Conservation (phyloP, 2,888 invertebrate genomes). For the Pristionchus fissidentatus region DNA sequence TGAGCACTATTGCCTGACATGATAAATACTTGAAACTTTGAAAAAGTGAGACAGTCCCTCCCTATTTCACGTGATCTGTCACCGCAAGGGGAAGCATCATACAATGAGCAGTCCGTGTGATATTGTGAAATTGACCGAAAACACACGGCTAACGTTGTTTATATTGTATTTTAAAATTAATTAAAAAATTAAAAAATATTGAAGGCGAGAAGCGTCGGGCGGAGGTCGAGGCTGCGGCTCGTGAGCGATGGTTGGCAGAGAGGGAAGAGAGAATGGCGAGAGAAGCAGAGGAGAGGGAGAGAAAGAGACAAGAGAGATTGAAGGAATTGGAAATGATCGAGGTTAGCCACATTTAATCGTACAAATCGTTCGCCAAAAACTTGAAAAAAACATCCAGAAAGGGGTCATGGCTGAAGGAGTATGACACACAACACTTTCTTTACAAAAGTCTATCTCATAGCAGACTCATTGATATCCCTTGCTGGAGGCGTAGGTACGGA, state of each 20-base stretch:
- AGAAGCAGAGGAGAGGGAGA: constrained; percentile 48
- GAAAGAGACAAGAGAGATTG: constrained; percentile 31
- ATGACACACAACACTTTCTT: too few species aligned
- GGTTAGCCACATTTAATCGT: constrained; percentile 12
- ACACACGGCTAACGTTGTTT: neutral
- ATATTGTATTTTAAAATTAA: neutral
- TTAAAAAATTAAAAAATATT: neutral
- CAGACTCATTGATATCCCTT: too few species aligned
- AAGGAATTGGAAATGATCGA: constrained; percentile 40
- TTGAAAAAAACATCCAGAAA: neutral
- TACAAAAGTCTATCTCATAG: too few species aligned
- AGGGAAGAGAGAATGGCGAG: constrained; percentile 46
- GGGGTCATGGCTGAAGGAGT: neutral
- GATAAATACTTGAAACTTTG: too few species aligned
- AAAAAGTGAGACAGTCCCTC: too few species aligned
- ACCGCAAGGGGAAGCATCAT: too few species aligned
- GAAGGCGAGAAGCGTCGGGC: constrained; percentile 45
- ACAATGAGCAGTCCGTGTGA: too few species aligned
- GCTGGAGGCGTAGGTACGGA: too few species aligned
- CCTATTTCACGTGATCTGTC: too few species aligned
- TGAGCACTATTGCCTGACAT: too few species aligned
- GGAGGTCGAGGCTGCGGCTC: constrained; percentile 6
- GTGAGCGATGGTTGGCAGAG: constrained; percentile 46
- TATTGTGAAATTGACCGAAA: too few species aligned
- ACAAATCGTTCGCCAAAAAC: neutral